Percentiles rank a stretch among this genome's conserved stretches.
These are phyloP conservation scores for Zelleria hepariella DNA, from an alignment of 2,888 invertebrate genomes.

Conservation along the genomic window DNA sequence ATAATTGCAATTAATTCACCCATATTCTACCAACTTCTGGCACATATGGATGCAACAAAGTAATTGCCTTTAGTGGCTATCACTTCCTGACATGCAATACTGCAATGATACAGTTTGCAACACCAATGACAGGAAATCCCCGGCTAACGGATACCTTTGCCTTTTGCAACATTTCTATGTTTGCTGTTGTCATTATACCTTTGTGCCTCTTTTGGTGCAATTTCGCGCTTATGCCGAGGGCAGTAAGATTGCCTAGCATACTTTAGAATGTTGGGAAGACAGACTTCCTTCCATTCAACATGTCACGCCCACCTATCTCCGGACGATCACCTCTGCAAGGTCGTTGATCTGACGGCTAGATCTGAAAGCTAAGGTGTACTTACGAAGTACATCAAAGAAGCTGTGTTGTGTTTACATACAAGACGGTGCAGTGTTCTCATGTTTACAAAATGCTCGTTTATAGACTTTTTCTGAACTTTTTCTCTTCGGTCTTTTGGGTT, in stretches of 20 bases:
- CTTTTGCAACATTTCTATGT: neutral
- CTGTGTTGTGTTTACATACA: neutral
- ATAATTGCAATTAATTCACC: neutral
- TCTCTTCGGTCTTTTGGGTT: too few species aligned
- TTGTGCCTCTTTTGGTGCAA: neutral
- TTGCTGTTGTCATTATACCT: neutral
- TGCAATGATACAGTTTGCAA: neutral
- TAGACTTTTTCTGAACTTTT: too few species aligned
- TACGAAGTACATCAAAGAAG: neutral
- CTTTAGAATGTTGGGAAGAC: neutral
- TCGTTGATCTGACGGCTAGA: constrained; percentile 17
- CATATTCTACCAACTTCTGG: neutral
- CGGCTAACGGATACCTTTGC: neutral
- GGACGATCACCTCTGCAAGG: constrained; percentile 22
- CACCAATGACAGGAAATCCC: neutral
- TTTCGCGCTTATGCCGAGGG: neutral
- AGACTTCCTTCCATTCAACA: constrained; percentile 14
- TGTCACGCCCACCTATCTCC: constrained; percentile 13
- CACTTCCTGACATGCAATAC: neutral
- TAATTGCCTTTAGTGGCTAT: neutral
- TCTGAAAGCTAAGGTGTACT: neutral
- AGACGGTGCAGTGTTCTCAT: too few species aligned
- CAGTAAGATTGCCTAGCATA: neutral
- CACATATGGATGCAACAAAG: neutral
- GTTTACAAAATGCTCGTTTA: too few species aligned